Evolutionary conservation across 1,140 invertebrate species (phyloP).

Genomic region (Neomicropteryx cornuta): DNA sequence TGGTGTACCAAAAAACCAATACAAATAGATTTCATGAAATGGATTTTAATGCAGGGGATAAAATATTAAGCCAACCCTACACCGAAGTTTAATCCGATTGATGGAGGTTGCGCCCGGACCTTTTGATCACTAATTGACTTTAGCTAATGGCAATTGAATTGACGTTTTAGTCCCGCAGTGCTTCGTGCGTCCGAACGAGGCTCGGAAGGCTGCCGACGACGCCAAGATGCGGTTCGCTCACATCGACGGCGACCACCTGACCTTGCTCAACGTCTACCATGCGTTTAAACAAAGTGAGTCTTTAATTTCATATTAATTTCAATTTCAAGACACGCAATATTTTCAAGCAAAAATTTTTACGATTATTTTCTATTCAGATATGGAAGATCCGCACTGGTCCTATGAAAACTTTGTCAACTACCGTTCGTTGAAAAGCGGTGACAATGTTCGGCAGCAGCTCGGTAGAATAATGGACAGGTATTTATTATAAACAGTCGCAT

Average conservation of each 20-base stretch:
- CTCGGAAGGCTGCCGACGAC: slow-evolving; percentile 98
- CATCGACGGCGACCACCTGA: slow-evolving; percentile 98
- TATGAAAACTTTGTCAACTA: slow-evolving; percentile 99
- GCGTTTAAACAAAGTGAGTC: slow-evolving; percentile 99
- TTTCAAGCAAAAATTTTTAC: no score
- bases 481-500: no score
- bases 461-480: slow-evolving; percentile 54
- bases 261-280: slow-evolving; percentile 96
- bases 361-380: slow-evolving; percentile 37
- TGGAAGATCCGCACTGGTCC: slow-evolving; percentile 95
- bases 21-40: no score
- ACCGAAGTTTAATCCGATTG: slow-evolving; percentile 1
- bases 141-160: neutral
- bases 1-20: no score
- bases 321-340: slow-evolving; percentile 92
- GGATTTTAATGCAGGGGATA: neutral
- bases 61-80: neutral
- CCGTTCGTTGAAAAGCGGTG: slow-evolving; percentile 84
- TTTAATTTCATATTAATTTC: slow-evolving; percentile 89
- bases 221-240: slow-evolving; percentile 99
- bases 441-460: slow-evolving; percentile 55
- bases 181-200: slow-evolving; percentile 97
- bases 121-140: no score
- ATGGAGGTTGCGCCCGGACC: slow-evolving; percentile 4
- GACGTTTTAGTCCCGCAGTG: slow-evolving; percentile 87